Percentiles rank a stretch among this genome's conserved stretches.
Evolutionary conservation across 1,140 invertebrate species (phyloP).

Genomic region (Drosophila asahinai): DNA sequence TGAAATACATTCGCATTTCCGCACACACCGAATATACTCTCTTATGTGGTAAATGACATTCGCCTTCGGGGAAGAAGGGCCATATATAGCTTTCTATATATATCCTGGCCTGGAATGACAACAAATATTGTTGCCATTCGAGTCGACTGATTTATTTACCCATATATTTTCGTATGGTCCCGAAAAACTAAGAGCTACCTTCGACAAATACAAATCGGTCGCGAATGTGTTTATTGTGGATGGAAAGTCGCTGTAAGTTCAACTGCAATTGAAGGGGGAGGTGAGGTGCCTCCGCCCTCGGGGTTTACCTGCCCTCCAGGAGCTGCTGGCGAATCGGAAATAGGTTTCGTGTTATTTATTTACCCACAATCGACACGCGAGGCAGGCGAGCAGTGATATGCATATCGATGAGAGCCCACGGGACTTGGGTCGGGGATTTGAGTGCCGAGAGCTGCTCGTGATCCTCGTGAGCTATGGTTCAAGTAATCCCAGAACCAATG

Average conservation of each 20-base stretch:
- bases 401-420: slow-evolving; percentile 68
- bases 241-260: slow-evolving; percentile 44
- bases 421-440: not conserved
- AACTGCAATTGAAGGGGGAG: slow-evolving; percentile 56
- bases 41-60: slow-evolving; percentile 58
- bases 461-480: slow-evolving; percentile 16
- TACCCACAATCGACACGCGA: slow-evolving; percentile 82
- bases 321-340: slow-evolving; percentile 58
- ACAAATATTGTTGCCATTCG: slow-evolving; percentile 41
- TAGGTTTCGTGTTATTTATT: slow-evolving; percentile 84
- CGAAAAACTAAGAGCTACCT: slow-evolving; percentile 44
- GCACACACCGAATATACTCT: slow-evolving; percentile 21
- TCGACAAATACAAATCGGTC: slow-evolving; percentile 74
- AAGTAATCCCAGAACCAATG: not conserved
- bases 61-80: slow-evolving; percentile 26
- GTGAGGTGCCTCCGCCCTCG: not conserved
- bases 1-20: slow-evolving; percentile 8
- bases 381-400: slow-evolving; percentile 69
- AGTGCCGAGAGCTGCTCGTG: slow-evolving; percentile 23
- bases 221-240: slow-evolving; percentile 58
- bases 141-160: slow-evolving; percentile 69
- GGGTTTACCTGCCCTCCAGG: slow-evolving; percentile 3
- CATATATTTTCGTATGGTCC: slow-evolving; percentile 45
- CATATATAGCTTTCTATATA: slow-evolving; percentile 19
- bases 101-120: slow-evolving; percentile 33